phyloP scores from a whole-genome alignment of 2,888 invertebrate species.

The Leptinotarsa juncta region DNA sequence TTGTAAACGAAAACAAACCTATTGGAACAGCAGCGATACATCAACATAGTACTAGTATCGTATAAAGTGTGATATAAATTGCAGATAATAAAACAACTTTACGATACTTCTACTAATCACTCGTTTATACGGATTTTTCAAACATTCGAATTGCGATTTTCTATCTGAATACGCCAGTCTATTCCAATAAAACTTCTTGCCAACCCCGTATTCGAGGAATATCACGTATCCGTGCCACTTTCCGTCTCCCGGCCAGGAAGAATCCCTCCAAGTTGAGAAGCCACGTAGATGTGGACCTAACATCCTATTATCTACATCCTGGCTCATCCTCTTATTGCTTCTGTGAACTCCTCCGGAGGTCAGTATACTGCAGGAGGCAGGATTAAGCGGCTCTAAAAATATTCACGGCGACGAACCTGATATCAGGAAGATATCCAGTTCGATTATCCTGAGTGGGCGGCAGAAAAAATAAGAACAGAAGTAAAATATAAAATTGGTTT shows the following conservation, averaged over 20 bases:
- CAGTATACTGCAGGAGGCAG: constrained; percentile 29
- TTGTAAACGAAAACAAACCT: no score
- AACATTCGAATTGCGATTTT: no score
- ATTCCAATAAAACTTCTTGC: neutral
- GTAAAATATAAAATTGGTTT: neutral
- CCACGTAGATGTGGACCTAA: constrained; percentile 60
- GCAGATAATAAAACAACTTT: no score
- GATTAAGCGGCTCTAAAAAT: constrained; percentile 16
- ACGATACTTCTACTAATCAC: no score
- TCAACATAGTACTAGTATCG: no score
- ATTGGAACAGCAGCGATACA: no score
- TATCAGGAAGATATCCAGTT: constrained; percentile 4
- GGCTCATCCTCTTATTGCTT: constrained; percentile 61
- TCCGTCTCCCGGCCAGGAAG: constrained; percentile 42
- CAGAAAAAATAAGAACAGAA: neutral
- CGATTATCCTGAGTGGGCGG: neutral
- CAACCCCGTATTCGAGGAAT: neutral
- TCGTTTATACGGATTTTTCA: no score
- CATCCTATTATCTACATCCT: constrained; percentile 65
- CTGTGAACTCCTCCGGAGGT: constrained; percentile 48
- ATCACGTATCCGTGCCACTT: constrained; percentile 8
- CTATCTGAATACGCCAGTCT: no score
- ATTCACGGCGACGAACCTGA: neutral
- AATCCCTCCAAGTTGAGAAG: constrained; percentile 61
- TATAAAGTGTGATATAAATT: no score